Evolutionary conservation across 2,888 invertebrate species (phyloP).

Genomic region (Oconnorella tubifera): DNA sequence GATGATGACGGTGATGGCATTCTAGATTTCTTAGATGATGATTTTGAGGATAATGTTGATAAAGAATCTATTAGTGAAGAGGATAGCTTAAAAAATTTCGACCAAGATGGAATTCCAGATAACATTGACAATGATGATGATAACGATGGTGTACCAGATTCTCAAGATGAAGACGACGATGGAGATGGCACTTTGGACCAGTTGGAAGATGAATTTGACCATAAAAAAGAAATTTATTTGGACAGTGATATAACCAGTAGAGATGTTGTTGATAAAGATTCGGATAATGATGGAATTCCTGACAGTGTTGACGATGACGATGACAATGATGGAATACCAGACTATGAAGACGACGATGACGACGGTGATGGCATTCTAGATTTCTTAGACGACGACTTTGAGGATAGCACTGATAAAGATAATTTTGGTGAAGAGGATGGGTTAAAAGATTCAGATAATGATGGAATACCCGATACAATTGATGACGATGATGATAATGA

Average conservation of each 20-base stretch:
- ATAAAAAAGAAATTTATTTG: conserved; percentile 26
- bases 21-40: conserved; percentile 32
- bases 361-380: conserved; percentile 29
- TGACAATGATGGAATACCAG: conserved; percentile 17
- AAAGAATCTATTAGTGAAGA: conserved; percentile 38
- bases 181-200: conserved; percentile 27
- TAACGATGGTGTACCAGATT: not conserved
- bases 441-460: conserved; percentile 37
- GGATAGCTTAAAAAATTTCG: conserved; percentile 37
- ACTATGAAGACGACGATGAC: conserved; percentile 22
- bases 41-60: conserved; percentile 30
- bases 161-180: conserved; percentile 26
- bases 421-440: conserved; percentile 34
- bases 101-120: conserved; percentile 29
- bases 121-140: conserved; percentile 28
- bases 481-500: conserved; percentile 42
- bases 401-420: conserved; percentile 22
- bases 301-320: conserved; percentile 40
- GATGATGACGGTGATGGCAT: conserved; percentile 44
- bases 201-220: conserved; percentile 37
- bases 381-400: conserved; percentile 5
- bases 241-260: conserved; percentile 29
- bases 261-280: conserved; percentile 18
- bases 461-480: conserved; percentile 1
- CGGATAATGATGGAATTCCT: conserved; percentile 24